Percentiles rank a stretch among this genome's conserved stretches.
Conservation (phyloP, 2,888 invertebrate species). For the Trissonchulus sp. region DNA sequence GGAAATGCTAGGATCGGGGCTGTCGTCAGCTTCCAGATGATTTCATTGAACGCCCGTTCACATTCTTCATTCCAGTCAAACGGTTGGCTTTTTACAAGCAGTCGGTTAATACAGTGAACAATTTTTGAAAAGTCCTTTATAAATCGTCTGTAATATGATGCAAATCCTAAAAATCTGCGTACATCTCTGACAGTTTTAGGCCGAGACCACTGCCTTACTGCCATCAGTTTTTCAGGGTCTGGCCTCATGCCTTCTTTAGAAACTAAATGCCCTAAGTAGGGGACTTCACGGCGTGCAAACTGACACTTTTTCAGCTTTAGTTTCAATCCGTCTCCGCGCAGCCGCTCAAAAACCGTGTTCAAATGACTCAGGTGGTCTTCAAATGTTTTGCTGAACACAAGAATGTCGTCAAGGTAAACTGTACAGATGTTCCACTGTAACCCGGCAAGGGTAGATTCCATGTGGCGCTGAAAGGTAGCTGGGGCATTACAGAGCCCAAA, state of each 20-base stretch:
- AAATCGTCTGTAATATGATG: constrained; percentile 34
- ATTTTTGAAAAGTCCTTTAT: constrained; percentile 35
- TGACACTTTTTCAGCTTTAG: constrained; percentile 37
- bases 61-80: constrained; percentile 35
- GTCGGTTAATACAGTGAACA: constrained; percentile 35
- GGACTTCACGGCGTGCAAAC: constrained; percentile 21
- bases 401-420: no score
- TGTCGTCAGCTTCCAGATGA: constrained; percentile 30
- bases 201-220: constrained; percentile 32
- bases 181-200: constrained; percentile 36
- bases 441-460: constrained; percentile 24
- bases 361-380: constrained; percentile 33
- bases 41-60: constrained; percentile 31
- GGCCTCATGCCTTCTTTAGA: constrained; percentile 30
- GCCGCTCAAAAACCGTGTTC: constrained; percentile 32
- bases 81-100: constrained; percentile 37
- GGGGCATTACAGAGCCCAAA: no score
- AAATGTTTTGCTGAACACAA: constrained; percentile 29
- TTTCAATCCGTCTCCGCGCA: constrained; percentile 30
- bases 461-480: no score
- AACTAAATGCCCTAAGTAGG: constrained; percentile 35
- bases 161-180: constrained; percentile 38
- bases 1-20: constrained; percentile 37
- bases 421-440: no score
- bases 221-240: constrained; percentile 29